Percentiles rank a stretch among this genome's conserved stretches.
These are phyloP conservation scores for Melanerpes formicivorus DNA, from an alignment of 2,113 vertebrate species.

Conservation along the genomic window DNA sequence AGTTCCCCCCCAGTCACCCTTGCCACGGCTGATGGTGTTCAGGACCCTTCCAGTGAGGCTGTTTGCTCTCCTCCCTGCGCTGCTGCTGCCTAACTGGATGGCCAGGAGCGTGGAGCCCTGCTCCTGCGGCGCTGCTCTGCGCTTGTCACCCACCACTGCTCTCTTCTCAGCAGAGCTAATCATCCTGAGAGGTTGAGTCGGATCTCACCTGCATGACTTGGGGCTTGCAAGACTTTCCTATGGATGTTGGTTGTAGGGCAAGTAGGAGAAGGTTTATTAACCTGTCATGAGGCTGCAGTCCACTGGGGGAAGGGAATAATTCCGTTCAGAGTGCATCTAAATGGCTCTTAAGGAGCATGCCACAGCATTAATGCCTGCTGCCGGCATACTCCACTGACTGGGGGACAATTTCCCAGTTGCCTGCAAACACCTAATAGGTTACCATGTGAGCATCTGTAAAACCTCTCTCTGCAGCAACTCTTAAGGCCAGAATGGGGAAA, in stretches of 20 bases:
- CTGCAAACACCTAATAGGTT: neutral
- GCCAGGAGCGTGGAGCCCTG: accelerated
- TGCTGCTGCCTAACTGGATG: neutral
- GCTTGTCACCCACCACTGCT: neutral
- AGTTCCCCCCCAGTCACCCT: neutral
- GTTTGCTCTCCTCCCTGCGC: neutral
- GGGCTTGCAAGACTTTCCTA: neutral
- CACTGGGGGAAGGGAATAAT: neutral
- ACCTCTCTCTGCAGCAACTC: neutral
- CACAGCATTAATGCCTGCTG: neutral
- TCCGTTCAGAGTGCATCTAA: constrained; percentile 5
- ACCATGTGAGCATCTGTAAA: neutral
- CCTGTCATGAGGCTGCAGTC: neutral
- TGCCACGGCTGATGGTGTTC: neutral
- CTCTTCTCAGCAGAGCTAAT: neutral
- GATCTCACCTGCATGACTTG: neutral
- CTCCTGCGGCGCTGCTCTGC: neutral
- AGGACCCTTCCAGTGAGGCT: neutral
- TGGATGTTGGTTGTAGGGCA: neutral
- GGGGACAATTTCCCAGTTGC: neutral
- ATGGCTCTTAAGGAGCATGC: constrained; percentile 4
- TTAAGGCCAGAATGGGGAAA: neutral
- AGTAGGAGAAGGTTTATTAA: neutral
- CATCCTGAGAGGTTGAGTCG: neutral
- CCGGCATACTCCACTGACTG: neutral